Evolutionary conservation across 2,113 vertebrate species (phyloP).

Genomic region (Xenotilapia caudafasciata): DNA sequence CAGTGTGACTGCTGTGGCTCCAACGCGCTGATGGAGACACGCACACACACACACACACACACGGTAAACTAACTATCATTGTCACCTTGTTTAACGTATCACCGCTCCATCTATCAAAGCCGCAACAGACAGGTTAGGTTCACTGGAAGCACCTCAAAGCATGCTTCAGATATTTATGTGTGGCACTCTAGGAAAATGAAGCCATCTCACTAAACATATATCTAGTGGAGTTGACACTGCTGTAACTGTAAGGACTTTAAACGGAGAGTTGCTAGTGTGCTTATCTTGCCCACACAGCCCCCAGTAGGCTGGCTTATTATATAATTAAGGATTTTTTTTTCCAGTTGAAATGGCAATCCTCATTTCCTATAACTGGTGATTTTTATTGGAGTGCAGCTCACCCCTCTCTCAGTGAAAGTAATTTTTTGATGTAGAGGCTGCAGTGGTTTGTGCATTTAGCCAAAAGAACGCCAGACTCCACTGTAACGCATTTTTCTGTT

Average conservation of each 20-base stretch:
- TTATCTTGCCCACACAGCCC: conserved; percentile 62
- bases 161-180: neutral
- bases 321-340: conserved; percentile 59
- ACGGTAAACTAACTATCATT: neutral
- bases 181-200: conserved; percentile 32
- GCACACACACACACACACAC: neutral
- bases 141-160: conserved; percentile 12
- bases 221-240: conserved; percentile 35
- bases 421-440: conserved; percentile 43
- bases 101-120: conserved; percentile 9
- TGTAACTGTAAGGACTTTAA: conserved; percentile 48
- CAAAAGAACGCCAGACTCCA: conserved; percentile 42
- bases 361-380: conserved; percentile 61
- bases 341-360: conserved; percentile 67
- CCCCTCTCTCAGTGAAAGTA: conserved; percentile 5
- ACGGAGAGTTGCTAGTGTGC: conserved; percentile 35
- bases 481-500: conserved; percentile 9
- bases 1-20: neutral
- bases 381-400: conserved; percentile 46
- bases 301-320: conserved; percentile 59
- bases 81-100: conserved; percentile 20
- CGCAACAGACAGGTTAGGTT: neutral
- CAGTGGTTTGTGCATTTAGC: conserved; percentile 33
- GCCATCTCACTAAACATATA: conserved; percentile 43
- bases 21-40: neutral